Evolutionary conservation across 2,113 vertebrate genomes (phyloP).

Genomic region (Struthio camelus): DNA sequence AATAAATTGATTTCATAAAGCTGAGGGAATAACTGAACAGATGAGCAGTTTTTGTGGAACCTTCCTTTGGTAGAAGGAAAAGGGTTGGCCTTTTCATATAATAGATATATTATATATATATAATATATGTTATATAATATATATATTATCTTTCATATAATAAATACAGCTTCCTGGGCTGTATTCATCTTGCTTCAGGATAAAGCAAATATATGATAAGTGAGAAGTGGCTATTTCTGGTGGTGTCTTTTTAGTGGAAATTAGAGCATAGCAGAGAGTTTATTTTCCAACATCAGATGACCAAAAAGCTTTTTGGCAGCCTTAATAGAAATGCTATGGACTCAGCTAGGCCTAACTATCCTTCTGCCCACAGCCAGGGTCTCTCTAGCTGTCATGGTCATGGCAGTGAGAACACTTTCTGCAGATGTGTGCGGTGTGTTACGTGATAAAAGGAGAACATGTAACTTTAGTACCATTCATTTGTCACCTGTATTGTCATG

Average conservation of each 20-base stretch:
- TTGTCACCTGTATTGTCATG: not conserved
- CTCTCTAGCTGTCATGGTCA: not conserved
- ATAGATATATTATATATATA: no score
- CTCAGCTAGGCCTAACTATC: not conserved
- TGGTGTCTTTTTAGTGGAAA: not conserved
- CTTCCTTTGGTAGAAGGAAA: not conserved
- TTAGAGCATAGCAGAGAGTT: not conserved
- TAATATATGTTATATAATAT: no score
- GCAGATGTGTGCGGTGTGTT: not conserved
- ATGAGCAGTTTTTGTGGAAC: not conserved
- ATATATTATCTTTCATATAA: no score
- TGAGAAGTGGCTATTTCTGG: not conserved
- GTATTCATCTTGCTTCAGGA: not conserved
- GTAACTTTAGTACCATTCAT: not conserved
- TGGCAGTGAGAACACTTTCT: not conserved
- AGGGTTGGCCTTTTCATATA: not conserved
- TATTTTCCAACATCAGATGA: not conserved
- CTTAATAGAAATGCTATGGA: not conserved
- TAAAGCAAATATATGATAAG: not conserved
- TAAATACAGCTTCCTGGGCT: not conserved
- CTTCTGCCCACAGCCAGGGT: not conserved
- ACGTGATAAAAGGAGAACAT: not conserved
- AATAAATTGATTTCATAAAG: not conserved
- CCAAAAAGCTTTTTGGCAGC: not conserved
- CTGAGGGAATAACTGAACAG: not conserved